Evolutionary conservation across 2,113 vertebrate species (phyloP), one percentile per base, ranked within the genome.

Genomic region (Procavia capensis): DNA sequence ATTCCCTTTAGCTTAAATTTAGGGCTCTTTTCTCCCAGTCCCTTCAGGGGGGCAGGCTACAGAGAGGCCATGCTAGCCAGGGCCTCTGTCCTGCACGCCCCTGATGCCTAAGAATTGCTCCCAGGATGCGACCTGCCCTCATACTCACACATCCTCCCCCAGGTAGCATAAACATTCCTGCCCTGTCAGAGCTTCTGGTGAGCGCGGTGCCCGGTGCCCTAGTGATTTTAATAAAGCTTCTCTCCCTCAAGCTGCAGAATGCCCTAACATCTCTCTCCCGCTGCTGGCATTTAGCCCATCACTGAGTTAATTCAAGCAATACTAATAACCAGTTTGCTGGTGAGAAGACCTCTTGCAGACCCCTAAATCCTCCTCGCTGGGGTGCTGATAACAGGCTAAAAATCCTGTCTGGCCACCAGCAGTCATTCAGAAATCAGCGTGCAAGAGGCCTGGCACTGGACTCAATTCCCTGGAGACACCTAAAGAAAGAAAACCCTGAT

Each of bases 211-310:
- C 83, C 39, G 1, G 59, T 39, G 59, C 90, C 83, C 29, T 20
- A 0, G 39, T 5, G 36, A 83, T 84, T 86, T 89, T 54, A 80
- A 41, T 82, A 25, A 63, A 1, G 6, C 72, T 72, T 94, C 75
- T 59, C 10, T 70, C 85, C 84, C 70, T 47, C 39, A 63, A 95
- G 86, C 29, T 86, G 88, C 57, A 75, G 88, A 85, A 74, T 72
- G 85, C 91, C 91, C 94, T 93, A 91, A 94, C 96, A 94, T 84
- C 95, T 95, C 63, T 83, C 88, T 95, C 96, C 96, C 3, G 85
- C 95, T 89, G 96, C 94, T 97, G 96, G 92, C 96, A 70, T 79
- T 92, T 86, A 96, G 96, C 95, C 92, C 88, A 34, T 86, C 0
- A 5, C 90, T 66, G 68, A 87, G 94, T 90, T 93, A 94, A 94